phyloP scores from a whole-genome alignment of 2,113 vertebrate species.

The Montifringilla adamsi region DNA sequence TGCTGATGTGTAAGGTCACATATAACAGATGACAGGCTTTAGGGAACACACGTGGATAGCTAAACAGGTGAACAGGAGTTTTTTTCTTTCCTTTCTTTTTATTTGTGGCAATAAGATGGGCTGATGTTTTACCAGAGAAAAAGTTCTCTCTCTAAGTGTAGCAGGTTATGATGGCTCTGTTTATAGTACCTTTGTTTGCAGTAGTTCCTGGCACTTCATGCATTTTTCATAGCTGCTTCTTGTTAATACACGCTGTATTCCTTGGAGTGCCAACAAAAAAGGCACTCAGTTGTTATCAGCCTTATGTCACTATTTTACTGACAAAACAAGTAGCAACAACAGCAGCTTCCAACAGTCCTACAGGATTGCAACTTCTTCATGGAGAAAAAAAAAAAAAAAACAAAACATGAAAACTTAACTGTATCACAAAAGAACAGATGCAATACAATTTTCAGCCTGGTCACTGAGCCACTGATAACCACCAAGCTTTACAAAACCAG shows the following conservation, averaged over 20 bases:
- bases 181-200: slow-evolving; percentile 24
- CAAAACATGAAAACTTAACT: background rate
- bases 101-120: background rate
- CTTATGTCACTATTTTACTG: background rate
- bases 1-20: background rate
- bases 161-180: slow-evolving; percentile 11
- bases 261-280: slow-evolving; percentile 27
- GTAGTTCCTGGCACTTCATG: slow-evolving; percentile 51
- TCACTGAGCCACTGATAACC: background rate
- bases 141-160: background rate
- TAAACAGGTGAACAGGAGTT: background rate
- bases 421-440: background rate
- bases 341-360: background rate
- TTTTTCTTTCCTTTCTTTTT: background rate
- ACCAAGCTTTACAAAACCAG: background rate
- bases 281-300: background rate
- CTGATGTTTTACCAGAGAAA: background rate
- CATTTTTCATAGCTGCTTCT: slow-evolving; percentile 65
- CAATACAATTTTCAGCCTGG: background rate
- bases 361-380: background rate
- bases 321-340: background rate
- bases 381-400: background rate
- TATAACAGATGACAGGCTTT: background rate
- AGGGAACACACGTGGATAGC: background rate
- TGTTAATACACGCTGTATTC: slow-evolving; percentile 41